A percentile compares a stretch with the other conserved stretches of the same genome.
Evolutionary conservation across 2,797 vertebrate species (phyloP).

Genomic region (Mus minutoides): DNA sequence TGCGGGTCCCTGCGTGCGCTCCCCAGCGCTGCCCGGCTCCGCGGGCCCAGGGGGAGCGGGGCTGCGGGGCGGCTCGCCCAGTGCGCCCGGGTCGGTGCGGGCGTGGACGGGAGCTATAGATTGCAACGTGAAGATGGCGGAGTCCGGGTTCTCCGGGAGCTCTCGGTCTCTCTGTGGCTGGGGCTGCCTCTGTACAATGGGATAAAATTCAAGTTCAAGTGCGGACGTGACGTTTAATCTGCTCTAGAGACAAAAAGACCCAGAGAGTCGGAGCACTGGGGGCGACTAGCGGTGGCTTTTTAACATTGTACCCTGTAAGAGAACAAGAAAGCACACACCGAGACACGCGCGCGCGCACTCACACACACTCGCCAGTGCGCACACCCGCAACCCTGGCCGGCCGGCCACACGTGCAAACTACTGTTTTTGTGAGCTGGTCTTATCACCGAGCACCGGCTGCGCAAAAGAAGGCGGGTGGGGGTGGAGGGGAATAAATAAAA

Average conservation of each 20-base stretch:
- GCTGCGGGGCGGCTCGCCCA: constrained; percentile 90
- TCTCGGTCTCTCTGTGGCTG: constrained; percentile 95
- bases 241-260: constrained; percentile 96
- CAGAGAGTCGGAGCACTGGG: constrained; percentile 98
- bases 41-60: constrained; percentile 88
- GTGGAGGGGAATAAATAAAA: constrained; percentile 41
- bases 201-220: constrained; percentile 99
- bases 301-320: constrained; percentile 93
- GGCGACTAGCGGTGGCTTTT: constrained; percentile 99
- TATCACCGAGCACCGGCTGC: background rate
- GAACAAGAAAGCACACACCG: constrained; percentile 86
- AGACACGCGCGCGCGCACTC: constrained; percentile 68
- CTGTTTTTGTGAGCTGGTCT: constrained; percentile 76
- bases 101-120: constrained; percentile 88
- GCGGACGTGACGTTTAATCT: constrained; percentile 99
- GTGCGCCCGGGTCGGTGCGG: constrained; percentile 89
- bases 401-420: constrained; percentile 79
- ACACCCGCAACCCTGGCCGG: constrained; percentile 74
- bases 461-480: background rate
- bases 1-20: constrained; percentile 90
- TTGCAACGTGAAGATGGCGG: constrained; percentile 94
- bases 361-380: constrained; percentile 62
- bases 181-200: constrained; percentile 97
- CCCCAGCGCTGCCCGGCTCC: constrained; percentile 90
- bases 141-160: constrained; percentile 94